Percentiles rank a stretch among this genome's conserved stretches.
Evolutionary conservation across 2,888 invertebrate genomes (phyloP).

Genomic region (Thalpophila matura): DNA sequence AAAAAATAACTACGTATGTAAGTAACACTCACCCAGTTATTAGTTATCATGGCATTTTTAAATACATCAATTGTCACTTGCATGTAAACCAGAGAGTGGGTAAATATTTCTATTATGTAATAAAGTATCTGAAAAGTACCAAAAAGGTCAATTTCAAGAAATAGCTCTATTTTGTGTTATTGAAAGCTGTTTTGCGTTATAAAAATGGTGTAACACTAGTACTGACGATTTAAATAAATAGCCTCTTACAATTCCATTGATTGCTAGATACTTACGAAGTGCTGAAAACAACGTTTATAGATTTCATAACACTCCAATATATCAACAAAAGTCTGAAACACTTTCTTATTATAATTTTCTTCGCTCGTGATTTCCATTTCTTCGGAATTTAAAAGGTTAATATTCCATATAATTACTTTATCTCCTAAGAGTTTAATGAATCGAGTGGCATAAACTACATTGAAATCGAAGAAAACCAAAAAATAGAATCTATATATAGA

Average conservation of each 20-base stretch:
- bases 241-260: too few species aligned
- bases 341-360: background rate
- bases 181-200: too few species aligned
- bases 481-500: background rate
- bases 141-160: too few species aligned
- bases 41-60: background rate
- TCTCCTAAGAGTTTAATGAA: constrained; percentile 23
- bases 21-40: background rate
- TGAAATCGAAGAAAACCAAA: constrained; percentile 29
- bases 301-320: constrained; percentile 27
- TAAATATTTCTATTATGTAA: background rate
- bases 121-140: constrained; percentile 6
- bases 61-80: constrained; percentile 12
- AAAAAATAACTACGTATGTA: too few species aligned
- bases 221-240: too few species aligned
- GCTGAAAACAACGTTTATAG: constrained; percentile 6
- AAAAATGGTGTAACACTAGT: too few species aligned
- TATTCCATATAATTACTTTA: constrained; percentile 27
- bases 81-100: constrained; percentile 1
- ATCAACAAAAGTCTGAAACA: constrained; percentile 22
- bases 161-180: too few species aligned
- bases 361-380: background rate
- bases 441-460: constrained; percentile 23
- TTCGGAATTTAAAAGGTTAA: background rate
- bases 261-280: constrained; percentile 12